Conservation (phyloP, 2,888 invertebrate genomes). For the Ennomos erosarius region DNA sequence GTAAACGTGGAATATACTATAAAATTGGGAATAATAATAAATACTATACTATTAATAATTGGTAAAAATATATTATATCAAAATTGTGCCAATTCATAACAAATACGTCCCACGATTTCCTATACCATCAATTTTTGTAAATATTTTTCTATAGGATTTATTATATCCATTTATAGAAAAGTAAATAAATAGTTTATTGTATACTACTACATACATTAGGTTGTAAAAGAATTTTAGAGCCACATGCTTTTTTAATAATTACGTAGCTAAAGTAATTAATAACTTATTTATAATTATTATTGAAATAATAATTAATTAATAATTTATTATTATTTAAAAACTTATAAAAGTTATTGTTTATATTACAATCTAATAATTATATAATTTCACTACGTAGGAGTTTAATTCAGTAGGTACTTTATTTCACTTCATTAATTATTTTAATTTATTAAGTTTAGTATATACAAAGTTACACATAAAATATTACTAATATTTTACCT, state of each 20-base stretch:
- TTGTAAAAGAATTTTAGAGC: slow-evolving; percentile 22
- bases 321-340: slow-evolving; percentile 4
- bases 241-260: slow-evolving; percentile 23
- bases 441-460: too few species aligned
- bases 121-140: slow-evolving; percentile 61
- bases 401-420: too few species aligned
- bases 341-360: background rate
- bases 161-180: slow-evolving; percentile 56
- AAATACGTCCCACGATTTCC: slow-evolving; percentile 56
- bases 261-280: slow-evolving; percentile 4
- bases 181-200: slow-evolving; percentile 39
- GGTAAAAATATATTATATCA: slow-evolving; percentile 49
- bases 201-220: slow-evolving; percentile 30
- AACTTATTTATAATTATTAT: background rate
- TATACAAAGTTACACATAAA: too few species aligned
- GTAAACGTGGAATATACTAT: slow-evolving; percentile 10
- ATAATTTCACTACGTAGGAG: background rate
- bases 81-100: slow-evolving; percentile 60
- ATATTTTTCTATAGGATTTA: slow-evolving; percentile 68
- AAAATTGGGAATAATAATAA: background rate
- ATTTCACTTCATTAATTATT: too few species aligned
- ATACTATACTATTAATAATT: slow-evolving; percentile 9
- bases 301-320: slow-evolving; percentile 2
- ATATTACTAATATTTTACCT: too few species aligned
- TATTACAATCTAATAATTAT: slow-evolving; percentile 2